phyloP scores from a whole-genome alignment of 2,113 vertebrate species.

The Gopherus evgoodei region DNA sequence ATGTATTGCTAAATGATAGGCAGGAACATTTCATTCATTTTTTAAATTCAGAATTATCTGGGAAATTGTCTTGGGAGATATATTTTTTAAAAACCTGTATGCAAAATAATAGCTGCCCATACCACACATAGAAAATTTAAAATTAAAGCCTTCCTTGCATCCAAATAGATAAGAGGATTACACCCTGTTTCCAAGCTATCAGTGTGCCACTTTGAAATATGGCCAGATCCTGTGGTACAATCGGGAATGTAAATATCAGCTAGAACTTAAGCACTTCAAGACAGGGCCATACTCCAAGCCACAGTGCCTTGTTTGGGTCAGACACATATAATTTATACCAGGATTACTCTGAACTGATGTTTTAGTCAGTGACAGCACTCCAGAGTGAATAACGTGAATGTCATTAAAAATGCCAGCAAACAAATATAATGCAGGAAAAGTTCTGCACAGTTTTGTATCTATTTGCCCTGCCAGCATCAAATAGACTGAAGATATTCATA shows the following conservation, averaged over 20 bases:
- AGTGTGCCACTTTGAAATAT: background rate
- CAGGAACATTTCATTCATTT: background rate
- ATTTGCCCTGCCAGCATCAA: background rate
- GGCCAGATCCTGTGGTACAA: background rate
- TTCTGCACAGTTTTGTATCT: background rate
- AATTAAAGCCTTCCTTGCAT: background rate
- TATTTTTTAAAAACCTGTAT: background rate
- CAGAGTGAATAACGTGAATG: background rate
- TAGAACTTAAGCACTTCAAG: background rate
- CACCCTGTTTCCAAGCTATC: background rate
- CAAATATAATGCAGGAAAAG: background rate
- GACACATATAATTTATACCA: background rate
- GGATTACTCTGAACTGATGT: background rate
- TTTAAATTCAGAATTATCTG: background rate
- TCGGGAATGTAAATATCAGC: background rate
- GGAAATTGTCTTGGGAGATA: background rate
- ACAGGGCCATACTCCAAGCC: background rate
- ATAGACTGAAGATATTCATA: background rate
- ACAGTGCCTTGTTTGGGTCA: background rate
- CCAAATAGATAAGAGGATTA: background rate
- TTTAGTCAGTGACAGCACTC: background rate
- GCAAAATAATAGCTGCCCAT: background rate
- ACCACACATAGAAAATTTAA: background rate
- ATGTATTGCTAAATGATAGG: too few relatives aligned
- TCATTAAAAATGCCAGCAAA: background rate